phyloP scores from a whole-genome alignment of 2,113 vertebrate species.

The Hydropotes inermis region DNA sequence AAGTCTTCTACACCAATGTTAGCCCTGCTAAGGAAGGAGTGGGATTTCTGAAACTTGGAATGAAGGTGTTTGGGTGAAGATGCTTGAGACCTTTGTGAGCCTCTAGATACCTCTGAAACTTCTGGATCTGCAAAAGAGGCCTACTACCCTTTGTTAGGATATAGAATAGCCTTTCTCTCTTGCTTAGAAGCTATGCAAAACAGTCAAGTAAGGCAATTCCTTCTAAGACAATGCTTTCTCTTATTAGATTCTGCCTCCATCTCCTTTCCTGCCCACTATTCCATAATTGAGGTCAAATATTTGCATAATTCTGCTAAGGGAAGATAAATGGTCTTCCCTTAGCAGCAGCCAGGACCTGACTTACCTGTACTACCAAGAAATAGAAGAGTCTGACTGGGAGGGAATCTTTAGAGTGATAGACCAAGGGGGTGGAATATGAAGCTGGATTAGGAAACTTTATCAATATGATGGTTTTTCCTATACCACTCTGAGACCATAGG shows the following conservation, averaged over 20 bases:
- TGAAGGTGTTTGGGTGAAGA: not conserved
- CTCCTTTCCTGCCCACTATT: not conserved
- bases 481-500: not conserved
- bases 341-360: not conserved
- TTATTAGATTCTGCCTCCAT: not conserved
- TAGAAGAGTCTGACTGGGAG: not conserved
- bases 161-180: not conserved
- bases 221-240: not conserved
- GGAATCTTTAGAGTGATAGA: not conserved
- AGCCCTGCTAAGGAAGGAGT: not conserved
- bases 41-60: not conserved
- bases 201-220: not conserved
- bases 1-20: not conserved
- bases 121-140: not conserved
- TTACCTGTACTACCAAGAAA: not conserved
- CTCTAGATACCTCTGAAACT: not conserved
- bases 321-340: not conserved
- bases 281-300: not conserved
- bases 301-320: not conserved
- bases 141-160: too few relatives aligned
- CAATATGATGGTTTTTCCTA: not conserved
- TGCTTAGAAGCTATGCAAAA: not conserved
- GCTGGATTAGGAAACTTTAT: not conserved
- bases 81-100: not conserved
- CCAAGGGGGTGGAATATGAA: not conserved